A percentile compares a stretch with the other conserved stretches of the same genome.
Conservation (phyloP, 2,797 vertebrate species). For the Amazonetta brasiliensis region DNA sequence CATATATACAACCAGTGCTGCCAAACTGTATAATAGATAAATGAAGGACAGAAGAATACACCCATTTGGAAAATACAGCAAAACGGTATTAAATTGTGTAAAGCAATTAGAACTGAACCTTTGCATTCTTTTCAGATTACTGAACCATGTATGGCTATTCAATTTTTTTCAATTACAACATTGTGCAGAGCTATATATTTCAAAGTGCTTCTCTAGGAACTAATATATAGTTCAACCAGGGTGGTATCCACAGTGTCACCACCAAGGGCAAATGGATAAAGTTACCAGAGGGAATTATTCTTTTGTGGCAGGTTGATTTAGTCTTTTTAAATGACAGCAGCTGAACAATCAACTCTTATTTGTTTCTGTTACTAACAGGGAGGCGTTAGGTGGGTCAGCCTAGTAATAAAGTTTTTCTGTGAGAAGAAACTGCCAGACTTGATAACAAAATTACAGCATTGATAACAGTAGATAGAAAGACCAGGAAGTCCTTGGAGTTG, state of each 20-base stretch:
- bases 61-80: neutral
- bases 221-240: slow-evolving; percentile 46
- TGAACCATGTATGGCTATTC: slow-evolving; percentile 7
- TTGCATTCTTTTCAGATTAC: slow-evolving; percentile 41
- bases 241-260: slow-evolving; percentile 55
- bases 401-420: slow-evolving; percentile 23
- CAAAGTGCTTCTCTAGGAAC: slow-evolving; percentile 32
- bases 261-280: slow-evolving; percentile 68
- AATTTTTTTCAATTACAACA: slow-evolving; percentile 46
- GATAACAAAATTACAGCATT: slow-evolving; percentile 3
- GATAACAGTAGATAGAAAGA: neutral
- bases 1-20: neutral
- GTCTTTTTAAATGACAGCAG: slow-evolving; percentile 69
- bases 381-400: neutral
- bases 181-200: slow-evolving; percentile 39
- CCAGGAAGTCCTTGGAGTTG: neutral
- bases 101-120: slow-evolving; percentile 25
- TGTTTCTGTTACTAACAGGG: slow-evolving; percentile 60
- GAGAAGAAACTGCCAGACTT: slow-evolving; percentile 9
- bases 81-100: neutral
- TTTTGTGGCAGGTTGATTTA: slow-evolving; percentile 66
- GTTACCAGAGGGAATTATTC: slow-evolving; percentile 64
- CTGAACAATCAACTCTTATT: slow-evolving; percentile 71
- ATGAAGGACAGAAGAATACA: neutral
- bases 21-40: neutral